Conservation (phyloP, 2,113 vertebrate species). For the Caranx ignobilis region DNA sequence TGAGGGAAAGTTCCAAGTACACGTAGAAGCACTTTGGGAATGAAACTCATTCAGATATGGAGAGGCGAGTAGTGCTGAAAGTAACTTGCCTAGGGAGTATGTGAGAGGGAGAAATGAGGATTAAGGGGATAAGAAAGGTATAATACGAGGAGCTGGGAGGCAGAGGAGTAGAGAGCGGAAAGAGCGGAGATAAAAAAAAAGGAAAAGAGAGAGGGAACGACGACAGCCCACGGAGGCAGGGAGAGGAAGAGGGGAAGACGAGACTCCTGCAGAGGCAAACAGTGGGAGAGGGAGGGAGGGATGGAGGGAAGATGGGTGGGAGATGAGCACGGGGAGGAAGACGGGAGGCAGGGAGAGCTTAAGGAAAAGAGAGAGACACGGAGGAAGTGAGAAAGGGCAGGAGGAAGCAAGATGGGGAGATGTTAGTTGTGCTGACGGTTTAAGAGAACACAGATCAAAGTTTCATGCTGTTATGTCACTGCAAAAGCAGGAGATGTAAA, state of each 20-base stretch:
- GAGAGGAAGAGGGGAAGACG: slow-evolving; percentile 33
- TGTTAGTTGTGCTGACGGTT: slow-evolving; percentile 77
- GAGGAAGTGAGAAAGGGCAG: slow-evolving; percentile 9
- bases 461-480: slow-evolving; percentile 82
- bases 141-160: slow-evolving; percentile 46
- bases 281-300: slow-evolving; percentile 27
- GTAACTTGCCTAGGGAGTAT: slow-evolving; percentile 38
- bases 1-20: slow-evolving; percentile 19
- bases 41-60: slow-evolving; percentile 50
- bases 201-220: not conserved
- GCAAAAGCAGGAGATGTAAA: slow-evolving; percentile 69
- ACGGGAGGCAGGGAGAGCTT: slow-evolving; percentile 10
- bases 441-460: slow-evolving; percentile 78
- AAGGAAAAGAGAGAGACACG: not conserved
- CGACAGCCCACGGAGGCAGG: slow-evolving; percentile 30
- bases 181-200: not conserved
- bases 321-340: slow-evolving; percentile 14
- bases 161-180: slow-evolving; percentile 31
- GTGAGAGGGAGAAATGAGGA: slow-evolving; percentile 54
- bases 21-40: slow-evolving; percentile 41
- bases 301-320: slow-evolving; percentile 7
- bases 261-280: slow-evolving; percentile 39
- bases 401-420: slow-evolving; percentile 47
- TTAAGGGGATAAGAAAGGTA: slow-evolving; percentile 58
- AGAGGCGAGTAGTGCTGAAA: slow-evolving; percentile 25